Conservation (phyloP, 1,140 invertebrate genomes). For the Temnothorax longispinosus region DNA sequence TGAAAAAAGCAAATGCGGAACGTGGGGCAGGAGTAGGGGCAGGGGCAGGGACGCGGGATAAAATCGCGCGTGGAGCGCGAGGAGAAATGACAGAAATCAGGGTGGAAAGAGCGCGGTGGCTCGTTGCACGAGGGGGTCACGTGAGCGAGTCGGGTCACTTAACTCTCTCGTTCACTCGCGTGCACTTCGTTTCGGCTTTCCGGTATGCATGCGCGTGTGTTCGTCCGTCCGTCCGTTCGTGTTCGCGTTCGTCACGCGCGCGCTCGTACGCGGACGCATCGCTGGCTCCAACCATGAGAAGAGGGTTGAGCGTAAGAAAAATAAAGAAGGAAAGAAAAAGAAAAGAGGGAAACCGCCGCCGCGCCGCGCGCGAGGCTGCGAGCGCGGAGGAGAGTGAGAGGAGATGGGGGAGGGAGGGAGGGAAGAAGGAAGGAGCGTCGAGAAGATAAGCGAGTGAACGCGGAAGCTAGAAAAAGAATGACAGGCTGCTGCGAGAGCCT, state of each 20-base stretch:
- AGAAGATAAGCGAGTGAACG: slow-evolving; percentile 39
- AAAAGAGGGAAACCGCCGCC: neutral
- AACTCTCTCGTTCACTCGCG: slow-evolving; percentile 67
- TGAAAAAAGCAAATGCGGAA: neutral
- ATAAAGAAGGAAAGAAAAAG: neutral
- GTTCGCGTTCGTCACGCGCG: slow-evolving; percentile 40
- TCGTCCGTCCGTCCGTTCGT: slow-evolving; percentile 15
- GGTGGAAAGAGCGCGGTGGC: slow-evolving; percentile 57
- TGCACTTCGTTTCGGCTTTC: slow-evolving; percentile 68
- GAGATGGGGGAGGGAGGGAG: neutral
- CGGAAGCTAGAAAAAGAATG: slow-evolving; percentile 9
- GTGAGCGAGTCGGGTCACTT: slow-evolving; percentile 68
- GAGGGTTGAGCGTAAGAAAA: slow-evolving; percentile 11
- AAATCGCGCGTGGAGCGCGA: neutral
- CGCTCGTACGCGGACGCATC: slow-evolving; percentile 23
- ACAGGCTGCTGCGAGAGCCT: neutral
- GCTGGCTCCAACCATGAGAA: slow-evolving; percentile 32
- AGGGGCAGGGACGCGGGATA: neutral
- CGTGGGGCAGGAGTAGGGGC: neutral
- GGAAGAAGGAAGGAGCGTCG: neutral
- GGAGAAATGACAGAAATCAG: slow-evolving; percentile 11
- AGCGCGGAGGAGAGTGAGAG: neutral
- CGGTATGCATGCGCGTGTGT: slow-evolving; percentile 59
- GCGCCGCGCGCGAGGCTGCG: neutral
- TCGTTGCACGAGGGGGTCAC: slow-evolving; percentile 68